Evolutionary conservation across 1,140 invertebrate species (phyloP), one percentile per base, ranked within the genome.

Genomic region (Lordiphosa stackelbergi): DNA sequence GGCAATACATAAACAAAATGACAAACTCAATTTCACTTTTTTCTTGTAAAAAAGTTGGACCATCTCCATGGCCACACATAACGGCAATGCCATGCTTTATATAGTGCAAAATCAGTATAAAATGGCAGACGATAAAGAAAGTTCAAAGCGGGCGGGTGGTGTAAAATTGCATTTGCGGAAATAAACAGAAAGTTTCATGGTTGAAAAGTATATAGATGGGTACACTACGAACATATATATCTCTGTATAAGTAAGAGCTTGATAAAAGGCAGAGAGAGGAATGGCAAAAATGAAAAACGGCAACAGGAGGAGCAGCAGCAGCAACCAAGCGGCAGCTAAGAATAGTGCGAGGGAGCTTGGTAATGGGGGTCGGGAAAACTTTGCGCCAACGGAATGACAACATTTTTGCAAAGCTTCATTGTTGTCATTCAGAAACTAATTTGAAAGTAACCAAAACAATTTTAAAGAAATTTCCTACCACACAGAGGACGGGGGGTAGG

Each of bases 391-490:
- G 83, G 65, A 86, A 86, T 86, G 84, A 86, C 84, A 86, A 86
- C 66, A 86, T 86, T 86, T 86, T 86, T 78, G 78, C 72, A 81
- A 86, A 85, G 79, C 79, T 81, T 81, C 78, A 86, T 86, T 86
- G 75, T 86, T 85, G 74, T 81, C 77, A 86, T 86, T 85, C 84
- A 85, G 71, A 86, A 86, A 86, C 84, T 86, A 86, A 86, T 85
- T 86, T 86, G 78, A 71, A 86, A 86, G 84, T 85, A 86, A 86
- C 84, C 84, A 86, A 85, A 85, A 86, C 84, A 86, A 85, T 86
- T 86, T 77, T 85, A 71, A 86, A 86, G 74, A 86, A 81, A 86
- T 86, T 86, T 71, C 61, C 66, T 71, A 81, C 77, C 75, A 69
- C 75, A 83, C 75, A 59, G 57, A 55, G 55, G 34, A 60, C 31